Evolutionary conservation across 2,113 vertebrate genomes (phyloP), one percentile per base, ranked within the genome.

Genomic region (Crotalus helleri): DNA sequence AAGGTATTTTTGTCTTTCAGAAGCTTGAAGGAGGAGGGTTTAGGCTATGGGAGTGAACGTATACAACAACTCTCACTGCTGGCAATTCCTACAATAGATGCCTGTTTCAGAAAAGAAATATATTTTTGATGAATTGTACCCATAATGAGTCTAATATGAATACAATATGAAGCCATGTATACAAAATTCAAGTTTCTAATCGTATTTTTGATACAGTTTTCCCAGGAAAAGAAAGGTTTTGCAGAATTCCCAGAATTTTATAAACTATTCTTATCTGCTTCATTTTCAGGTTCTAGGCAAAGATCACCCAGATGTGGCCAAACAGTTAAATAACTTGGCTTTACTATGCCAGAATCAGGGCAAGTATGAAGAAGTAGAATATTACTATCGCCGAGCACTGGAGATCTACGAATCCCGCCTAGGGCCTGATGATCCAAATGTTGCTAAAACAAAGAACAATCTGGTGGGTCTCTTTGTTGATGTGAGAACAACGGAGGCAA

Each of bases 371-470:
- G 99, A 99, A 53, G 99, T 99, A 96, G 99, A 99, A 91, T 99
- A 99, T 93, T 99, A 99, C 93, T 99, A 99, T 96, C 98, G 98
- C 95, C 97, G 99, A 1, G 99, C 99, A 0, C 98, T 99, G 97
- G 98, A 99, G 98, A 99, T 99, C 97, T 99, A 99, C 0, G 99
- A 99, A 96, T 97, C 97, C 93, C 98, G 98, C 95, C 98, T 99
- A 93, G 99, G 99, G 26, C 98, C 98, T 0, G 99, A 99, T 90
- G 99, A 99, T 92, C 98, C 99, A 91, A 99, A 99, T 0, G 99
- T 99, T 94, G 99, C 99, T 96, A 99, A 99, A 96, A 99, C 99
- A 95, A 99, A 99, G 98, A 99, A 99, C 96, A 99, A 99, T 95
- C 97, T 99, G 99, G 99, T 99, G 94, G 96, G 97, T 81, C 13